These are phyloP conservation scores for Sarotherodon lohbergeri DNA, from an alignment of 2,113 vertebrate species.

Conservation along the genomic window DNA sequence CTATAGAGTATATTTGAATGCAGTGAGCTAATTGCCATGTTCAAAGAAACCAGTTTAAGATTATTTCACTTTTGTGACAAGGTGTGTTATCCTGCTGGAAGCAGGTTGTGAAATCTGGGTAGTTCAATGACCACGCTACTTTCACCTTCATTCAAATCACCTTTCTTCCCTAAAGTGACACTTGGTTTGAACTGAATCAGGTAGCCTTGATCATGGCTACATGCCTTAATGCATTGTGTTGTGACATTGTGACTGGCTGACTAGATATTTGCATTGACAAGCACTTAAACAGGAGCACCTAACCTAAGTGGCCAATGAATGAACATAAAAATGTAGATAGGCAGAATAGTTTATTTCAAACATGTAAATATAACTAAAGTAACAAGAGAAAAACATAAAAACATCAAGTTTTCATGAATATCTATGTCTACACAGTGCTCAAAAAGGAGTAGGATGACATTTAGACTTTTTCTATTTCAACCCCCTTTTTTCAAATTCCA, in stretches of 20 bases:
- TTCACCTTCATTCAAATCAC: neutral
- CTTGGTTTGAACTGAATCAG: neutral
- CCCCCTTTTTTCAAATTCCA: neutral
- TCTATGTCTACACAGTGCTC: neutral
- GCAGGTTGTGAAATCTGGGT: neutral
- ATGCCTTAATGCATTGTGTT: neutral
- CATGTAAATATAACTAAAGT: neutral
- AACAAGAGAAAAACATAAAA: fast-evolving
- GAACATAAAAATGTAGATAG: neutral
- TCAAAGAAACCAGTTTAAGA: neutral
- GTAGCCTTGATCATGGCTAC: neutral
- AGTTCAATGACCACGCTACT: neutral
- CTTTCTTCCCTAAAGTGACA: neutral
- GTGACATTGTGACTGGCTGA: neutral
- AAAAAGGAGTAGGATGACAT: neutral
- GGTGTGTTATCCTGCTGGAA: neutral
- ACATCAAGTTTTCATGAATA: neutral
- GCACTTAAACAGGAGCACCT: neutral
- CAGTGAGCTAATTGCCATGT: neutral
- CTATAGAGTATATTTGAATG: fast-evolving
- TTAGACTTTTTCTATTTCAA: neutral
- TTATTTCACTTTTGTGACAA: neutral
- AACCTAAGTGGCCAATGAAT: neutral
- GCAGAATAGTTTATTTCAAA: neutral
- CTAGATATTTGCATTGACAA: neutral